Evolutionary conservation across 2,113 vertebrate species (phyloP), one percentile per base, ranked within the genome.

Genomic region (Dasyurus viverrinus): DNA sequence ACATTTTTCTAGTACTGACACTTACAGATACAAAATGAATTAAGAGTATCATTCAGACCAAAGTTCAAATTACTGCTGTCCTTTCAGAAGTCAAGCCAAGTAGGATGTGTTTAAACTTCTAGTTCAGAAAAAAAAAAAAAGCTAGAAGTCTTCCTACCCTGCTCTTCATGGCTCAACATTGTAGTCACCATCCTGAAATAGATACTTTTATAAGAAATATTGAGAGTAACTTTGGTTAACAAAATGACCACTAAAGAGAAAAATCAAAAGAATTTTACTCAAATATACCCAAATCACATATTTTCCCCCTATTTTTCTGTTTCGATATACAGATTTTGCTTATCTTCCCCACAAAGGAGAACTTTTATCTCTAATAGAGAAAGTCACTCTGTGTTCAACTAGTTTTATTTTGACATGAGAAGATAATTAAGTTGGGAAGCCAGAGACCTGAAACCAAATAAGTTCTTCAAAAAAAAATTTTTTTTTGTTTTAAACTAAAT

Each of bases 51-150:
- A 27, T 90, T 52, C 68, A 92, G 47, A 54, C 23, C 84, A 27
- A 50, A 57, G 89, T 19, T 57, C 93, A 42, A 10, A 60, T 55
- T 89, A 91, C 95, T 46, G 90, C 60, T 89, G 91, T 52, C 46
- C 68, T 91, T 93, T 54, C 90, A 54, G 53, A 42, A 96, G 47
- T 48, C 27, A 30, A 89, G 92, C 92, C 89, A 53, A 47, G 60
- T 46, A 24, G 8, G 10, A 54, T 27, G n/a, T 23, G 47, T 47
- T 53, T 94, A 96, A 42, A 92, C 91, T 90, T 90, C 12, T 26
- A 27, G 10, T 26, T 57, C 27, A 19, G 60, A 8, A 48, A 48
- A 48, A 48, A 48, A 48, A n/a, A 48, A 48, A 48, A 48, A 48
- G 48, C 48, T 48, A 48, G 7, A 48, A 48, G 48, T 24, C 0